Conservation (phyloP, 2,888 invertebrate genomes). For the Machimus rusticus region DNA sequence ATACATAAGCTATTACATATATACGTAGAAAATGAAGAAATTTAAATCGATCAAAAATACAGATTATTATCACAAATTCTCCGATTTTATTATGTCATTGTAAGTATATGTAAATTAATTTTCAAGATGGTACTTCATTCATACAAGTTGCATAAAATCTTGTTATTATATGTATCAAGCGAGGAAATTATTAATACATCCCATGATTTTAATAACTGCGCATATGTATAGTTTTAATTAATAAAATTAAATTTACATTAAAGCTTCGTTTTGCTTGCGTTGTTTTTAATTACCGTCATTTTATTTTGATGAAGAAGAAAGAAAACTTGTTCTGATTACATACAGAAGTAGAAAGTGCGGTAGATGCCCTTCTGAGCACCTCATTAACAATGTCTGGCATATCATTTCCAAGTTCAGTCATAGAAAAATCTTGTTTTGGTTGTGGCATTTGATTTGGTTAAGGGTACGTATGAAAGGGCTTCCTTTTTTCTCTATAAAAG, state of each 20-base stretch:
- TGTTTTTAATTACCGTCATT: neutral
- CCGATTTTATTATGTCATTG: too few species aligned
- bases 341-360: neutral
- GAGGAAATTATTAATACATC: too few species aligned
- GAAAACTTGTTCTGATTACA: neutral
- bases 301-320: neutral
- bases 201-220: too few species aligned
- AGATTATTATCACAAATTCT: too few species aligned
- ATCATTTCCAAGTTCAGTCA: neutral
- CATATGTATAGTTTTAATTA: neutral
- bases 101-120: too few species aligned
- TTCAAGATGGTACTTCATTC: too few species aligned
- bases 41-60: too few species aligned
- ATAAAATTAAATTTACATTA: neutral
- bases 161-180: too few species aligned
- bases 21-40: too few species aligned
- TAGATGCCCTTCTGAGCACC: neutral
- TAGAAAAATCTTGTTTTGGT: neutral
- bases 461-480: neutral
- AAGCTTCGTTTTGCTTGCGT: neutral
- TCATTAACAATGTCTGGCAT: neutral
- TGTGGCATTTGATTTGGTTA: neutral
- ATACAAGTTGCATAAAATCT: too few species aligned
- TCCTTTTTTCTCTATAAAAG: neutral
- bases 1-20: too few species aligned